These are phyloP conservation scores for Botrylloides violaceus DNA, from an alignment of 23 tunicate species.

Conservation along the genomic window DNA sequence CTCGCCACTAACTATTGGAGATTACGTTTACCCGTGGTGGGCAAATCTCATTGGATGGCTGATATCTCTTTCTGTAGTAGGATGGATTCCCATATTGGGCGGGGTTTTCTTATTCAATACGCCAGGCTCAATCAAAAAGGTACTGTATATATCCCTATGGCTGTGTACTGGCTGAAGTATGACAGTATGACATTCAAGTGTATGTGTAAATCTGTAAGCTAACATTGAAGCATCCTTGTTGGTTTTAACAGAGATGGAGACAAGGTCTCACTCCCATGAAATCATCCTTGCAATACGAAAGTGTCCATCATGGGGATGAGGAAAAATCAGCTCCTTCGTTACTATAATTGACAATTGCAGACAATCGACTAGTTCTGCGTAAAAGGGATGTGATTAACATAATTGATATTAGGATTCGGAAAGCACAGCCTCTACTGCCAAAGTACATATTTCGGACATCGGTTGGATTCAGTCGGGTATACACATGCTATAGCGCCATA, in stretches of 20 bases:
- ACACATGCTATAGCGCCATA: too few species aligned
- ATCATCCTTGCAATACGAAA: not conserved
- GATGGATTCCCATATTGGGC: conserved; percentile 17
- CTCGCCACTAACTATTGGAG: conserved; percentile 36
- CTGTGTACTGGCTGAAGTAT: not conserved
- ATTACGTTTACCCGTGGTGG: conserved; percentile 68
- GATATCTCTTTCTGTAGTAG: conserved; percentile 30
- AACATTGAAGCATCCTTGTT: not conserved
- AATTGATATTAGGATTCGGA: too few species aligned
- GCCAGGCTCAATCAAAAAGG: conserved; percentile 36
- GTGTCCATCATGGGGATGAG: not conserved
- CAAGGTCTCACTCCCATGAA: not conserved
- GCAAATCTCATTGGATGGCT: conserved; percentile 69
- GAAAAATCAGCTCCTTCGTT: not conserved
- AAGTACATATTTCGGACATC: too few species aligned
- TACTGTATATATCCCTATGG: not conserved
- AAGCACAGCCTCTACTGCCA: too few species aligned
- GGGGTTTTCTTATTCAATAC: not conserved
- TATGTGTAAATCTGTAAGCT: too few species aligned
- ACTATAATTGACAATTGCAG: too few species aligned
- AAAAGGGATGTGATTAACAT: too few species aligned
- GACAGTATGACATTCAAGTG: too few species aligned
- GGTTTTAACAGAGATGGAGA: not conserved
- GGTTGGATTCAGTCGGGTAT: too few species aligned
- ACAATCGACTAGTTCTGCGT: too few species aligned